These are phyloP conservation scores for Pristionchus entomophagus DNA, from an alignment of 2,888 invertebrate species.

Conservation along the genomic window DNA sequence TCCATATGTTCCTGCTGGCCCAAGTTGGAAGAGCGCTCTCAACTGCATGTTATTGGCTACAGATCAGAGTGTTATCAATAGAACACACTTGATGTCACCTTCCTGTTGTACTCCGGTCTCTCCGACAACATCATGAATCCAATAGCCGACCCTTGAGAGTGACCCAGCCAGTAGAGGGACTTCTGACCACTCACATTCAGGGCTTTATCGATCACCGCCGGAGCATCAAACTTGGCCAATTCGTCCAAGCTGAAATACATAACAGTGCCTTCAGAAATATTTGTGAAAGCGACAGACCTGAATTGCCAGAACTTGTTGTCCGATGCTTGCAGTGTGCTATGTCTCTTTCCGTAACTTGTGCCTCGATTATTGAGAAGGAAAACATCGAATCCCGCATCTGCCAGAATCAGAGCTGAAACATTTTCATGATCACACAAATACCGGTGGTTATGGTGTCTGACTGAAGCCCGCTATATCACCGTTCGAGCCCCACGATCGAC, in stretches of 20 bases:
- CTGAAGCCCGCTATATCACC: too few species aligned
- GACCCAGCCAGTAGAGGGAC: neutral
- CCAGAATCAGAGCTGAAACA: neutral
- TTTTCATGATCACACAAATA: neutral
- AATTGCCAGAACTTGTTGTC: constrained; percentile 4
- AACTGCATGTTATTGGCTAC: neutral
- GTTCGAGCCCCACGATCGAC: too few species aligned
- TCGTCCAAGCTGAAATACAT: neutral
- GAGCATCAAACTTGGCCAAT: neutral
- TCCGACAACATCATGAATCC: neutral
- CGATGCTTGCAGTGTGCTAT: neutral
- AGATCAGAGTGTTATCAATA: too few species aligned
- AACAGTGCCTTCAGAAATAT: neutral
- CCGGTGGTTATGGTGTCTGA: too few species aligned
- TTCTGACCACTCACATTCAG: neutral
- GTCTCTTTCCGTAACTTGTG: neutral
- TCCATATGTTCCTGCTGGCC: neutral
- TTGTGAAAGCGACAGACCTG: neutral
- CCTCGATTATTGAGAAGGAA: constrained; percentile 2
- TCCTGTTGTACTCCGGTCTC: neutral
- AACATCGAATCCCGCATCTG: constrained; percentile 11
- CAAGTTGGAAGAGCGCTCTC: neutral
- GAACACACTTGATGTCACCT: neutral
- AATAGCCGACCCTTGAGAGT: neutral
- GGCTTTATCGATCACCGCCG: neutral